These are phyloP conservation scores for Coremacera marginata DNA, from an alignment of 2,888 invertebrate species.

Conservation along the genomic window DNA sequence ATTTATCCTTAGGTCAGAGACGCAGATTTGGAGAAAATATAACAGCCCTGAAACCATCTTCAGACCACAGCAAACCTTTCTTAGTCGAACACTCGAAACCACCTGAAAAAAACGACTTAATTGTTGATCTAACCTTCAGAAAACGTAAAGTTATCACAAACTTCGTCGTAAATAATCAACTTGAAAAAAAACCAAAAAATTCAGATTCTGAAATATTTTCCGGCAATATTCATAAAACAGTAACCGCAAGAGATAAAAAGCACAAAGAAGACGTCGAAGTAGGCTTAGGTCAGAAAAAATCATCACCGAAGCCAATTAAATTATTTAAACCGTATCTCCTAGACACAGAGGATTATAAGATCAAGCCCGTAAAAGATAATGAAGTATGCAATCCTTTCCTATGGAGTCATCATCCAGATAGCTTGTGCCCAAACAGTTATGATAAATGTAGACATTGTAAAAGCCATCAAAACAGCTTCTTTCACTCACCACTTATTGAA, in stretches of 20 bases:
- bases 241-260: slow-evolving; percentile 46
- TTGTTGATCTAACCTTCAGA: slow-evolving; percentile 63
- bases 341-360: slow-evolving; percentile 72
- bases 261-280: slow-evolving; percentile 52
- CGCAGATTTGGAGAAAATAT: slow-evolving; percentile 43
- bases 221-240: slow-evolving; percentile 39
- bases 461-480: slow-evolving; percentile 48
- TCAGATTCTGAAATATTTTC: slow-evolving; percentile 12
- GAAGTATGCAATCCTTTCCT: slow-evolving; percentile 64
- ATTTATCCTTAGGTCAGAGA: slow-evolving; percentile 62
- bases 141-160: slow-evolving; percentile 57
- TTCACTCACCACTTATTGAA: slow-evolving; percentile 58
- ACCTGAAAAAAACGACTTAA: slow-evolving; percentile 41
- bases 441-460: slow-evolving; percentile 40
- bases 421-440: slow-evolving; percentile 49
- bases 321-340: slow-evolving; percentile 83
- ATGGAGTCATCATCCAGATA: slow-evolving; percentile 64
- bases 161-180: slow-evolving; percentile 40
- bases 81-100: background rate
- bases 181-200: slow-evolving; percentile 60
- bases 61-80: slow-evolving; percentile 26
- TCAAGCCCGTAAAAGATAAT: slow-evolving; percentile 35
- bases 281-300: slow-evolving; percentile 48
- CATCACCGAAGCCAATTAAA: slow-evolving; percentile 74
- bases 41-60: slow-evolving; percentile 18